Conservation (phyloP, 2,797 vertebrate genomes). For the Galagoides demidoff region DNA sequence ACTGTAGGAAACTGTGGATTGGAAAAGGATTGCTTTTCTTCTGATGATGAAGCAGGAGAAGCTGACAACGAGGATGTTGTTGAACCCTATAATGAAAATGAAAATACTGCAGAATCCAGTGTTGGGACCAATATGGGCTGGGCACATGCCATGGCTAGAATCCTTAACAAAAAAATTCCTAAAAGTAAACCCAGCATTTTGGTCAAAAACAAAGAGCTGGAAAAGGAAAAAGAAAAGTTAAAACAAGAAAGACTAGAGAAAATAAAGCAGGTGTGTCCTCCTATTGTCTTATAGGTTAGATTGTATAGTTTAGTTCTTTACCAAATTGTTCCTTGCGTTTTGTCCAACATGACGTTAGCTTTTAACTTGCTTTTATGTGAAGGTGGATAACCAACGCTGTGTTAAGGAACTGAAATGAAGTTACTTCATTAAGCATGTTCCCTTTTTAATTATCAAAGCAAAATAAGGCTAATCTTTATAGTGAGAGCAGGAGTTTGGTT, state of each 20-base stretch:
- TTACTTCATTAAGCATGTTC: background rate
- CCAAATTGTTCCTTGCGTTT: background rate
- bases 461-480: background rate
- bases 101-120: constrained; percentile 62
- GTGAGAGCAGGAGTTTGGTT: background rate
- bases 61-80: constrained; percentile 84
- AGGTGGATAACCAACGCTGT: background rate
- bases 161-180: constrained; percentile 91
- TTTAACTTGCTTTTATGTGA: background rate
- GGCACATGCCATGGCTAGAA: constrained; percentile 97
- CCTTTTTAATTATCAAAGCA: background rate
- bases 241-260: constrained; percentile 89
- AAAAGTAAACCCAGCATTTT: constrained; percentile 90
- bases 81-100: background rate
- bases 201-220: constrained; percentile 91
- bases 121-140: constrained; percentile 89
- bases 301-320: background rate
- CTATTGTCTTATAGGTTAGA: background rate
- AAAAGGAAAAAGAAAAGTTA: constrained; percentile 90
- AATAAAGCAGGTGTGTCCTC: constrained; percentile 89
- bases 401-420: background rate
- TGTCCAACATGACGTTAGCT: background rate
- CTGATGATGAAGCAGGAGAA: constrained; percentile 79
- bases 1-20: constrained; percentile 75
- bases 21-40: constrained; percentile 79